Percentiles rank a stretch among this genome's conserved stretches.
These are phyloP conservation scores for Elegia similella DNA, from an alignment of 2,888 invertebrate species.

Conservation along the genomic window DNA sequence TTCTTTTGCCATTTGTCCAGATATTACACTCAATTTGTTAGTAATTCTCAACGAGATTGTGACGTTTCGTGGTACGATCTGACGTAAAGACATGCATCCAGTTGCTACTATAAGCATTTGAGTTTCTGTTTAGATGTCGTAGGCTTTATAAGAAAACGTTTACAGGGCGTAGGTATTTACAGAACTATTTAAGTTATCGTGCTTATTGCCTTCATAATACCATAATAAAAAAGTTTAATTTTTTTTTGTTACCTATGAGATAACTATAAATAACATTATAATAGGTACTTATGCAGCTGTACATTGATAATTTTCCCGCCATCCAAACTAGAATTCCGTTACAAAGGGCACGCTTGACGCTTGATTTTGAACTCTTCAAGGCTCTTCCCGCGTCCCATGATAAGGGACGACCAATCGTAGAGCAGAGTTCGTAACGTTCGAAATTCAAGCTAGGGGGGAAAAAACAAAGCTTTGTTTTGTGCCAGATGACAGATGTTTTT, in stretches of 20 bases:
- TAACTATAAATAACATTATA: not conserved
- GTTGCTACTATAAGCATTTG: not conserved
- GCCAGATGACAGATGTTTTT: conserved; percentile 28
- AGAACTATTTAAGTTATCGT: too few relatives aligned
- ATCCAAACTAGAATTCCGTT: conserved; percentile 42
- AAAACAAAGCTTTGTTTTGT: conserved; percentile 17
- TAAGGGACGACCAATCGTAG: conserved; percentile 68
- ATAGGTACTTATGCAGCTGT: not conserved
- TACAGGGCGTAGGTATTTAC: too few relatives aligned
- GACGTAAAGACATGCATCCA: not conserved
- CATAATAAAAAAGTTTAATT: too few relatives aligned
- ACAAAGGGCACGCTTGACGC: conserved; percentile 48
- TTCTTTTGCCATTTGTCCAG: conserved; percentile 36
- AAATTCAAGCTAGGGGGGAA: conserved; percentile 37
- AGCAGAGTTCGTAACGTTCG: conserved; percentile 56
- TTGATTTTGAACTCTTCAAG: conserved; percentile 57
- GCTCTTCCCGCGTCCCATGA: conserved; percentile 59
- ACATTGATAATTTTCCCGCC: conserved; percentile 29
- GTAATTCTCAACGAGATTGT: not conserved
- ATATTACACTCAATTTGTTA: not conserved
- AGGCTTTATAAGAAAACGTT: too few relatives aligned
- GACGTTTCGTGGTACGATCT: not conserved
- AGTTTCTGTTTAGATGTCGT: not conserved
- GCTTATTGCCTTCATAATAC: too few relatives aligned
- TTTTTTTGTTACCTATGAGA: too few relatives aligned